Evolutionary conservation across 2,888 invertebrate species (phyloP).

Genomic region (Mamestra brassicae): DNA sequence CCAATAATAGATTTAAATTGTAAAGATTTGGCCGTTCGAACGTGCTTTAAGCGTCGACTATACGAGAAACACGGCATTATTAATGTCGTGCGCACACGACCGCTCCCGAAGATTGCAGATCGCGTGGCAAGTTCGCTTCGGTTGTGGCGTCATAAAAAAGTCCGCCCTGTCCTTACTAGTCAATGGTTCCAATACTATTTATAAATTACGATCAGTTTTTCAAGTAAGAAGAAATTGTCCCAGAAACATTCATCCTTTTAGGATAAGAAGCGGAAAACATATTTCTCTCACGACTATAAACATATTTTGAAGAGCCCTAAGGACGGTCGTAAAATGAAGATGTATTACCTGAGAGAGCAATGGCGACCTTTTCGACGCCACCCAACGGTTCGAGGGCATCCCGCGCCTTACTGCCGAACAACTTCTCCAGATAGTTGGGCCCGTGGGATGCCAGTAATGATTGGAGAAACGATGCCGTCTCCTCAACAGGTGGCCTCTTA

Average conservation of each 20-base stretch:
- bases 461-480: conserved; percentile 98
- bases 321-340: conserved; percentile 56
- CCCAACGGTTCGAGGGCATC: conserved; percentile 97
- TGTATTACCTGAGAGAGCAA: conserved; percentile 96
- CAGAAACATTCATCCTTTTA: conserved; percentile 39
- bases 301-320: conserved; percentile 37
- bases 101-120: too few species aligned
- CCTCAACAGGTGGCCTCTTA: conserved; percentile 98
- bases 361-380: conserved; percentile 98
- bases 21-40: too few species aligned
- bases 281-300: conserved; percentile 44
- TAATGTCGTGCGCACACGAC: too few species aligned
- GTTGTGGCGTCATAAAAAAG: too few species aligned
- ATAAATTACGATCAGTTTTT: conserved; percentile 23
- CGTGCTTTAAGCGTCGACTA: too few species aligned
- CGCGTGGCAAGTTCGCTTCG: too few species aligned
- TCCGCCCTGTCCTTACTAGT: too few species aligned
- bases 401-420: conserved; percentile 98
- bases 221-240: conserved; percentile 33
- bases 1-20: conserved; percentile 36
- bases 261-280: conserved; percentile 12
- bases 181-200: conserved; percentile 29
- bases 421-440: conserved; percentile 98
- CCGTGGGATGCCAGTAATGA: conserved; percentile 98
- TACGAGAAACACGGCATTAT: too few species aligned